Evolutionary conservation across 2,888 invertebrate species (phyloP), one percentile per base, ranked within the genome.

Genomic region (Meta bourneti): DNA sequence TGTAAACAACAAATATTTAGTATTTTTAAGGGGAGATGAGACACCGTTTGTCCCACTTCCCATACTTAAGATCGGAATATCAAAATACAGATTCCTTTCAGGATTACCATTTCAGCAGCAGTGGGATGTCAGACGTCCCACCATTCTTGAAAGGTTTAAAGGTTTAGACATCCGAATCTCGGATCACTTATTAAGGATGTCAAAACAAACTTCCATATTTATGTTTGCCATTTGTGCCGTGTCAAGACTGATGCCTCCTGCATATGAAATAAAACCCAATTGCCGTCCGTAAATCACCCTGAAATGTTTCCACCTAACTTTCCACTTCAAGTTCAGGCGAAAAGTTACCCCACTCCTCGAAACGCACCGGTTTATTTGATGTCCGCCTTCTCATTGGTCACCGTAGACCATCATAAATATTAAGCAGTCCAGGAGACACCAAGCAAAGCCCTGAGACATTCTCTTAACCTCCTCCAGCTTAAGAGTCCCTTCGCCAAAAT

Each of bases 321-420:
- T 51, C 82, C 49, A 19, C 19, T 70, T 49, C 81, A 20, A 81
- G 0, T n/a, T 70, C 70, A 7, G 48, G 34, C 20, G 69, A 20
- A 34, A 74, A 19, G 72, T 85, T 78, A 48, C 48, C n/a, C 49
- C 71, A 69, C 78, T 86, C 51, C 48, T 20, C 49, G 49, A 70
- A 20, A 48, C 52, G 20, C 75, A 34, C 16, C 70, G 48, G 74
- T 87, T 79, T 79, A 87, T 87, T 87, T 54, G 48, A 52, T 51
- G 78, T 85, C 74, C 61, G 72, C 19, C 51, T 20, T 52, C 54
- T 11, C 69, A 51, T 69, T 70, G 77, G 13, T 54, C 78, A 70
- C 19, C 77, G 78, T 61, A 61, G 34, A 51, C 19, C n/a, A 51
- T 79, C 79, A 87, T 87, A 79, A 70, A 87, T 87, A 87, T 87